Percentiles rank a stretch among this genome's conserved stretches.
Evolutionary conservation across 2,113 vertebrate genomes (phyloP).

Genomic region (Numenius arquata): DNA sequence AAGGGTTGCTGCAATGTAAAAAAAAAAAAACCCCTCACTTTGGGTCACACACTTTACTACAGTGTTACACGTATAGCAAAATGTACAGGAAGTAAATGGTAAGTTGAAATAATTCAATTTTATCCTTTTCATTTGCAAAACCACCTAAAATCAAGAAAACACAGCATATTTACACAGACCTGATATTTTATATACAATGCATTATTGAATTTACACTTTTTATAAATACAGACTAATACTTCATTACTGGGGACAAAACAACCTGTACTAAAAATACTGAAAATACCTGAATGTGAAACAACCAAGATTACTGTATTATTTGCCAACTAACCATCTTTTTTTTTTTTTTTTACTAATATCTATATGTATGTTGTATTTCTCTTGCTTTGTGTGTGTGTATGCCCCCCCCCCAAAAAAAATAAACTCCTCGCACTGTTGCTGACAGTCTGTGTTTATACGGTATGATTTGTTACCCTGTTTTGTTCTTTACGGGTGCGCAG

Average conservation of each 20-base stretch:
- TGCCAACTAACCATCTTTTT: not conserved
- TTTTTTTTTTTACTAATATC: not conserved
- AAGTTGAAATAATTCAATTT: not conserved
- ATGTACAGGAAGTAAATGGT: not conserved
- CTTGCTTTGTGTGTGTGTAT: not conserved
- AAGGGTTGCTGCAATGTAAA: not conserved
- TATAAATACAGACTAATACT: not conserved
- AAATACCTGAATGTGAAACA: not conserved
- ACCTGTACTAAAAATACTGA: not conserved
- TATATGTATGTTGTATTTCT: not conserved
- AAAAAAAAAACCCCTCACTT: not conserved
- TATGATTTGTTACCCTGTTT: not conserved
- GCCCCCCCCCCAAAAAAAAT: not conserved
- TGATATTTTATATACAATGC: not conserved
- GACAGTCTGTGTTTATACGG: not conserved
- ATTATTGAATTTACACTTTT: not conserved
- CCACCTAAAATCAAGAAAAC: not conserved
- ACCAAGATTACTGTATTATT: not conserved
- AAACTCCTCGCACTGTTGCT: not conserved
- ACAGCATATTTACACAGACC: not conserved
- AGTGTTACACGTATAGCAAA: not conserved
- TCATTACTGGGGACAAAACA: not conserved
- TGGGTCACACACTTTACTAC: not conserved
- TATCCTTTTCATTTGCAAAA: not conserved
- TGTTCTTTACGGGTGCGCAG: not conserved